These are phyloP conservation scores for Podilymbus podiceps DNA, from an alignment of 2,113 vertebrate genomes.

Conservation along the genomic window DNA sequence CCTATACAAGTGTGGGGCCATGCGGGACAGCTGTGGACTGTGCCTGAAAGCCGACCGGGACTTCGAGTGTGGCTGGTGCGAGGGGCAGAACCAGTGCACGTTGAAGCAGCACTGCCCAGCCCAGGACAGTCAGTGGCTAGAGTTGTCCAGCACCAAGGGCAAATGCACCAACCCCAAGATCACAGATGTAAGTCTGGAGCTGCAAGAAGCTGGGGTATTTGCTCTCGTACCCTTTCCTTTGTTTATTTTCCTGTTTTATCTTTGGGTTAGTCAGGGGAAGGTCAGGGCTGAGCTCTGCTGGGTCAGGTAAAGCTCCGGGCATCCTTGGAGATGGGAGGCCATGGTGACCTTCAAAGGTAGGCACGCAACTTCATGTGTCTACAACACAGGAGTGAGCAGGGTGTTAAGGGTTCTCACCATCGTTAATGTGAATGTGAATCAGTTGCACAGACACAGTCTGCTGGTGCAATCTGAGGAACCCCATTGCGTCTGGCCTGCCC, in stretches of 20 bases:
- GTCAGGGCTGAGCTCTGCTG: not conserved
- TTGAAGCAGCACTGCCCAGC: slow-evolving; percentile 92
- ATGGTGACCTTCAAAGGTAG: not conserved
- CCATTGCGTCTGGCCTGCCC: not conserved
- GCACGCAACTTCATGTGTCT: not conserved
- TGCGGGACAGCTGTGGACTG: slow-evolving; percentile 92
- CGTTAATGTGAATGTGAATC: not conserved
- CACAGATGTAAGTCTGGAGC: slow-evolving; percentile 83
- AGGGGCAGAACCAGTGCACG: slow-evolving; percentile 88
- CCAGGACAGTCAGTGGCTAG: slow-evolving; percentile 89
- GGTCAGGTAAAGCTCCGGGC: not conserved
- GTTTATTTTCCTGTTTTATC: not conserved
- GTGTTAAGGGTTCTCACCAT: not conserved
- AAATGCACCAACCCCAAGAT: slow-evolving; percentile 97
- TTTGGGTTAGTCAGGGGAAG: not conserved
- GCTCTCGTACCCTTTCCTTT: not conserved
- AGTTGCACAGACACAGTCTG: not conserved
- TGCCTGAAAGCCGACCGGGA: slow-evolving; percentile 95
- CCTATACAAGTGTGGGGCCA: slow-evolving; percentile 95
- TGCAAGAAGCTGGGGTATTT: not conserved
- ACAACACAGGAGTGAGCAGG: not conserved
- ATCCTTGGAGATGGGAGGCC: not conserved
- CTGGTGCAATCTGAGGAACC: not conserved
- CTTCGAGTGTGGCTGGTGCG: slow-evolving; percentile 96
- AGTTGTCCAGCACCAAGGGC: slow-evolving; percentile 89